These are phyloP conservation scores for Brachionus asplanchnoidis DNA, from an alignment of 1,140 invertebrate species.

Conservation along the genomic window DNA sequence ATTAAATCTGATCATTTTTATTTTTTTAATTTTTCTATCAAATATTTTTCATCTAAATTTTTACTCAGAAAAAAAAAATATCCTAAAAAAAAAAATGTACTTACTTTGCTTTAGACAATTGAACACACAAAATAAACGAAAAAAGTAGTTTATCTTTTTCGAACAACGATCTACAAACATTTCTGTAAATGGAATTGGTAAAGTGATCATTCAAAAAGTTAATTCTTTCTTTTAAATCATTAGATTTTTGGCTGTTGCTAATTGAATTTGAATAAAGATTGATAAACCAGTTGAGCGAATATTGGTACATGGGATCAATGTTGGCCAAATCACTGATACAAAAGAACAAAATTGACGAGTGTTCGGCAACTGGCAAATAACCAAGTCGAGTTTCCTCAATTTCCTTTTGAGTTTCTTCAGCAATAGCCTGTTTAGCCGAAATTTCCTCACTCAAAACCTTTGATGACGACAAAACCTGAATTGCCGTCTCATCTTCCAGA, in stretches of 20 bases:
- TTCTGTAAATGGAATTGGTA: conserved; percentile 82
- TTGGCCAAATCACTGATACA: conserved; percentile 39
- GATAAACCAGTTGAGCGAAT: conserved; percentile 85
- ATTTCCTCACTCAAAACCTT: conserved; percentile 66
- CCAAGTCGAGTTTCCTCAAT: conserved; percentile 60
- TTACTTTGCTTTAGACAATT: conserved; percentile 47
- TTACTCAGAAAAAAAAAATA: background rate
- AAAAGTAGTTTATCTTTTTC: conserved; percentile 74
- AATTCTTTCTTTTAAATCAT: conserved; percentile 69
- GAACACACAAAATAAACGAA: conserved; percentile 40
- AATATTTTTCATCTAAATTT: background rate
- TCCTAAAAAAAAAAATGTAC: background rate
- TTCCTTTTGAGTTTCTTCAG: conserved; percentile 76
- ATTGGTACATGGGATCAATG: conserved; percentile 77
- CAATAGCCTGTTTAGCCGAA: conserved; percentile 63
- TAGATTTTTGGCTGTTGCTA: conserved; percentile 81
- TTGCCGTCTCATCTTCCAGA: conserved; percentile 89
- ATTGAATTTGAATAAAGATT: conserved; percentile 70
- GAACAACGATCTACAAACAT: conserved; percentile 86
- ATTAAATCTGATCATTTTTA: too few relatives aligned
- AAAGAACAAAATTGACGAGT: conserved; percentile 40
- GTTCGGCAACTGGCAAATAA: conserved; percentile 47
- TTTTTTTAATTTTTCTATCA: too few relatives aligned
- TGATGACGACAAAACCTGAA: conserved; percentile 83
- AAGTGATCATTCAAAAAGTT: conserved; percentile 72